Evolutionary conservation across 2,888 invertebrate species (phyloP).

Genomic region (Lottia gigantea): DNA sequence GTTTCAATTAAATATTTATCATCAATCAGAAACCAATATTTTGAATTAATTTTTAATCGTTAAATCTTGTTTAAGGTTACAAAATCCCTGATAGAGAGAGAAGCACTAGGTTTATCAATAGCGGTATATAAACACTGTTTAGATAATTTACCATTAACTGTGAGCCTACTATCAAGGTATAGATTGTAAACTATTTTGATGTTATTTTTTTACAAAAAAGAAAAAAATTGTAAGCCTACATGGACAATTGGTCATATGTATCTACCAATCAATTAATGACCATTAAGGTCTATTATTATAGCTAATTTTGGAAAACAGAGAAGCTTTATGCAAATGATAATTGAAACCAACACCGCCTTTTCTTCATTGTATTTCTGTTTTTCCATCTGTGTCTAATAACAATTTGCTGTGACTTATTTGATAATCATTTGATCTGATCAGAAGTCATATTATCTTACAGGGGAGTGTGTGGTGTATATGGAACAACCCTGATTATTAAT

Average conservation of each 20-base stretch:
- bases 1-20: neutral
- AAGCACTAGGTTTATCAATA: constrained; percentile 77
- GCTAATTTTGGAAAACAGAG: no score
- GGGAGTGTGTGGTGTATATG: neutral
- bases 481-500: neutral
- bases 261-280: no score
- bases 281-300: neutral
- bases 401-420: no score
- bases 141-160: constrained; percentile 87
- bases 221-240: neutral
- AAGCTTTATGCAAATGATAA: no score
- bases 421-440: neutral
- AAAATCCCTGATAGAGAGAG: constrained; percentile 68
- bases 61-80: constrained; percentile 70
- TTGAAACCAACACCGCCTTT: no score
- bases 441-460: neutral
- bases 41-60: no score
- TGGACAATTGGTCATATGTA: no score
- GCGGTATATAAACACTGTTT: constrained; percentile 81
- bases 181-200: neutral
- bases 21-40: no score
- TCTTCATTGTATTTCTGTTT: no score
- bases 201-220: neutral
- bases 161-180: constrained; percentile 57
- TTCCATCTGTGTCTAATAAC: no score